Evolutionary conservation across 2,797 vertebrate genomes (phyloP).

Genomic region (Cuculus canorus): DNA sequence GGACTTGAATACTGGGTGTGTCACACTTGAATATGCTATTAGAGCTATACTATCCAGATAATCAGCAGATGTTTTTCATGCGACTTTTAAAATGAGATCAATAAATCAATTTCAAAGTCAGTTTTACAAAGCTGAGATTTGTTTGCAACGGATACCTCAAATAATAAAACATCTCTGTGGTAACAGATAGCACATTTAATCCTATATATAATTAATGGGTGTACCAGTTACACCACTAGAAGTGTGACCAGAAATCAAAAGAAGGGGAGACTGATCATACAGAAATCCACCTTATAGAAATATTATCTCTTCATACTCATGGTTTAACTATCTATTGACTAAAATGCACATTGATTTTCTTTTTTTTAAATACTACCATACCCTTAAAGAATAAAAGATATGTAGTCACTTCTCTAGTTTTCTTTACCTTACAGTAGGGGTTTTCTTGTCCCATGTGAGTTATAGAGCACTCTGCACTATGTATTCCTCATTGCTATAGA

Average conservation of each 20-base stretch:
- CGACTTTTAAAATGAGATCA: conserved; percentile 11
- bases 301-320: not conserved
- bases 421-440: not conserved
- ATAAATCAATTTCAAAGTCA: conserved; percentile 27
- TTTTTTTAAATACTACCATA: not conserved
- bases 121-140: conserved; percentile 18
- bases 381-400: not conserved
- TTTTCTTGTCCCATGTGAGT: not conserved
- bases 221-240: conserved; percentile 4
- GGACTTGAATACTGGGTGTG: conserved; percentile 13
- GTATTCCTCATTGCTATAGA: not conserved
- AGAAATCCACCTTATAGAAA: not conserved
- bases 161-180: not conserved
- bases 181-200: not conserved
- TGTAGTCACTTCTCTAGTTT: not conserved
- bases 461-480: not conserved
- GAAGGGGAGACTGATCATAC: not conserved
- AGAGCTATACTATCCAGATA: not conserved
- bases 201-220: not conserved
- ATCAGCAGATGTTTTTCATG: conserved; percentile 9
- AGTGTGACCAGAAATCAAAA: conserved; percentile 1
- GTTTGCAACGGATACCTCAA: conserved; percentile 17
- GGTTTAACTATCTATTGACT: not conserved
- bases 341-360: not conserved
- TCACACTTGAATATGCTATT: not conserved